These are phyloP conservation scores for Athalia circularis DNA, from an alignment of 2,888 invertebrate genomes.

Conservation along the genomic window DNA sequence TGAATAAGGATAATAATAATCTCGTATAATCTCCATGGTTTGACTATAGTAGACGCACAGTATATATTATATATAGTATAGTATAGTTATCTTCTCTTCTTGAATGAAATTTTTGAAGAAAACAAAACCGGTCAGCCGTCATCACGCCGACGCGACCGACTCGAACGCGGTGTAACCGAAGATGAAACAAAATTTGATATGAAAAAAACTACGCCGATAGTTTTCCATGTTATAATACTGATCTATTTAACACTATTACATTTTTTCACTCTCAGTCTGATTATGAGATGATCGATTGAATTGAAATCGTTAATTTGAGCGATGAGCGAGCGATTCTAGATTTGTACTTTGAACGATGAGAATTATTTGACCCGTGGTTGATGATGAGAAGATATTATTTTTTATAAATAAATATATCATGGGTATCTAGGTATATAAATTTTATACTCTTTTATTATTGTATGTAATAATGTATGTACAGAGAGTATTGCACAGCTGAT, in stretches of 20 bases:
- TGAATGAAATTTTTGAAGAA: constrained; percentile 23
- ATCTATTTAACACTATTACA: not conserved
- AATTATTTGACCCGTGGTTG: too few species aligned
- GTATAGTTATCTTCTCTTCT: not conserved
- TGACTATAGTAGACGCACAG: not conserved
- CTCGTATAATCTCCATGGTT: not conserved
- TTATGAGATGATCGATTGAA: too few species aligned
- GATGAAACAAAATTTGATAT: not conserved
- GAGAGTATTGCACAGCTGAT: constrained; percentile 26
- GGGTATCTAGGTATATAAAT: not conserved
- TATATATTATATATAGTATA: not conserved
- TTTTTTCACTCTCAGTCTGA: not conserved
- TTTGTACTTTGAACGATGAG: too few species aligned
- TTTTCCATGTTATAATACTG: not conserved
- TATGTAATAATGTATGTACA: not conserved
- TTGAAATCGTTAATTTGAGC: too few species aligned
- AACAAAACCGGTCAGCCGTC: constrained; percentile 6
- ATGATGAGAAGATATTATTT: too few species aligned
- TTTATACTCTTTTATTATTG: not conserved
- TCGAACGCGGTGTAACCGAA: not conserved
- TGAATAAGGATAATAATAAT: not conserved
- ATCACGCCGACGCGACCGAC: not conserved
- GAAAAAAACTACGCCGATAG: not conserved
- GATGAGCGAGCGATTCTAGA: too few species aligned
- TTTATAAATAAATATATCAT: not conserved